phyloP scores from a whole-genome alignment of 2,797 vertebrate genomes.

The Iguana delicatissima region DNA sequence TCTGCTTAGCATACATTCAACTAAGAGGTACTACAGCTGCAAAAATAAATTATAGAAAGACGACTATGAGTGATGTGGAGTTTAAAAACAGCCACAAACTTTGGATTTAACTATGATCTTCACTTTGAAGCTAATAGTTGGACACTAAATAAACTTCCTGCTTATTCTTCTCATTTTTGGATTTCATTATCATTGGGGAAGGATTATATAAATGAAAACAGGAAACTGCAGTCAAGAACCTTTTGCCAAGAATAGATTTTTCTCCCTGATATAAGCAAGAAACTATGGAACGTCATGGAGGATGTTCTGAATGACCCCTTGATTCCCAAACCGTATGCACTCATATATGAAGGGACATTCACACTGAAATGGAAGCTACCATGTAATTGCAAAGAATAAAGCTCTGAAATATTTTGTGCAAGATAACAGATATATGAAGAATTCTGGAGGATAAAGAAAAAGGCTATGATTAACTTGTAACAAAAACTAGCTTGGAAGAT shows the following conservation, averaged over 20 bases:
- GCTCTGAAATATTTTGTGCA: slow-evolving; percentile 62
- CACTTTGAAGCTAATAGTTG: slow-evolving; percentile 47
- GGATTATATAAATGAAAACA: slow-evolving; percentile 70
- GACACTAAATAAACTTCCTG: slow-evolving; percentile 41
- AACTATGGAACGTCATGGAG: slow-evolving; percentile 60
- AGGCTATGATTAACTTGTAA: slow-evolving; percentile 16
- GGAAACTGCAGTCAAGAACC: slow-evolving; percentile 66
- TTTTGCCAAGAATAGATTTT: slow-evolving; percentile 71
- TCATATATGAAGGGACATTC: slow-evolving; percentile 53
- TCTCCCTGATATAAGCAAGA: slow-evolving; percentile 72
- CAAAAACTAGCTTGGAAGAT: slow-evolving; percentile 58
- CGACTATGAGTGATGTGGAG: slow-evolving; percentile 59
- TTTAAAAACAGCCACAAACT: slow-evolving; percentile 59
- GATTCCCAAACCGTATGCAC: slow-evolving; percentile 68
- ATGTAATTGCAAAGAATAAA: slow-evolving; percentile 67
- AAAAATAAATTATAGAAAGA: slow-evolving; percentile 50
- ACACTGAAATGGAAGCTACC: slow-evolving; percentile 64
- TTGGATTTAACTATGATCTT: slow-evolving; percentile 47
- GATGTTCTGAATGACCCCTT: slow-evolving; percentile 68
- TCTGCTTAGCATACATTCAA: slow-evolving; percentile 61
- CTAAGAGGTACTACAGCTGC: slow-evolving; percentile 62
- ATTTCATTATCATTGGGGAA: slow-evolving; percentile 57
- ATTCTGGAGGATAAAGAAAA: slow-evolving; percentile 41
- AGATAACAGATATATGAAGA: slow-evolving; percentile 26
- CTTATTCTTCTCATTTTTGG: slow-evolving; percentile 37